Percentiles rank a stretch among this genome's conserved stretches.
Evolutionary conservation across 2,797 vertebrate genomes (phyloP).

Genomic region (Danio jaintianensis): DNA sequence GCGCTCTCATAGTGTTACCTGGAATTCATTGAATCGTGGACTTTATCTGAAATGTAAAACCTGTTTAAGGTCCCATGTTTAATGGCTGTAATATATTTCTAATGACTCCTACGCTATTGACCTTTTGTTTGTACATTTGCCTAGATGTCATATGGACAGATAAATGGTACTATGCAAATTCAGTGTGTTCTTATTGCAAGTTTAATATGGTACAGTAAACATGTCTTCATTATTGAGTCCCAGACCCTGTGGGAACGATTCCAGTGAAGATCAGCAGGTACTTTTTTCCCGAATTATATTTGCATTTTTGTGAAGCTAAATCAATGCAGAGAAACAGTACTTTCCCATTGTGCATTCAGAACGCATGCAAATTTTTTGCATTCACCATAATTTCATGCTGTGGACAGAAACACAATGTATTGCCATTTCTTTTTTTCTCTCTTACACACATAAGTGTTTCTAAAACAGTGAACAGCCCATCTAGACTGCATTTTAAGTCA

Average conservation of each 20-base stretch:
- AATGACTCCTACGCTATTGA: slow-evolving; percentile 2
- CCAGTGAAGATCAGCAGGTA: slow-evolving; percentile 38
- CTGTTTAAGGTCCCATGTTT: slow-evolving; percentile 7
- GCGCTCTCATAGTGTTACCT: background rate
- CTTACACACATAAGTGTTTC: background rate
- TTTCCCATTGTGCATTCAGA: slow-evolving; percentile 17
- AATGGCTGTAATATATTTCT: slow-evolving; percentile 28
- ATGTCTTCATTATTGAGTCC: background rate
- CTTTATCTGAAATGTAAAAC: background rate
- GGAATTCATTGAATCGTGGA: background rate
- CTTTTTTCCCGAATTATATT: background rate
- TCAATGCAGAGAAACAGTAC: slow-evolving; percentile 5
- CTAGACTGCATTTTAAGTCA: background rate
- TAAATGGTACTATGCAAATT: slow-evolving; percentile 24
- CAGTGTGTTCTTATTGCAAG: background rate
- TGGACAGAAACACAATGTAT: background rate
- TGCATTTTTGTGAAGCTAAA: slow-evolving; percentile 33
- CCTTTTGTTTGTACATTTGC: slow-evolving; percentile 6
- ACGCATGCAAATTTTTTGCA: slow-evolving; percentile 1
- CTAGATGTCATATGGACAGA: slow-evolving; percentile 6
- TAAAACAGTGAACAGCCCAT: background rate
- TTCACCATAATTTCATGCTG: background rate
- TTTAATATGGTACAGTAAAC: slow-evolving; percentile 8
- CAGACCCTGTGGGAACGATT: background rate
- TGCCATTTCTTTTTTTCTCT: background rate